Base-by-base conservation (phyloP, 2,797 vertebrate genomes). In the Gymnothorax reevesii region DNA sequence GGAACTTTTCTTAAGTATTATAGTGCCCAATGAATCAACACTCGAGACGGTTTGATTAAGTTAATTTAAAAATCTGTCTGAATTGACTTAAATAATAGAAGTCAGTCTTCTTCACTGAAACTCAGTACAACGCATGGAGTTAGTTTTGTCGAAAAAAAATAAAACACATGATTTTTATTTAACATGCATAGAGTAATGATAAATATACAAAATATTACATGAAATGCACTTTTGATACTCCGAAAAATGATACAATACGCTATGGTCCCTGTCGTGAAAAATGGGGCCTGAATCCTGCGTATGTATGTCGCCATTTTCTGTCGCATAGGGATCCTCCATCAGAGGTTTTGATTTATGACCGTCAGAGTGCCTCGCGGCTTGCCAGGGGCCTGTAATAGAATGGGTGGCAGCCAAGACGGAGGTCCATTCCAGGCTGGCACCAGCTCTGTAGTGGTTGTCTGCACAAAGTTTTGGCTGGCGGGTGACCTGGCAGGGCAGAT, bases 381-480 rank as follows among this genome's bases (percentile, higher is more conserved):
- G 93, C 93, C 92, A 94, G 95, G 94, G 94, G 93, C 95, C 94
- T 93, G 94, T 96, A 96, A 95, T 93, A 87, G 90, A 93, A 87
- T 97, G 97, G 97, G 95, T 86, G 87, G 83, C 91, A 92, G 97
- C 97, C 96, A 97, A 94, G 93, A 93, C 94, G 94, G 93, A 95
- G 96, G 94, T 96, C 96, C 96, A 93, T 95, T 94, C 93, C 95
- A 96, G 94, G 94, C 95, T 96, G 94, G 96, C 95, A 97, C 95
- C 93, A 90, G 91, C 87, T 88, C 89, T 88, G 69, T 88, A 92
- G 94, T 88, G 91, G 92, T 94, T 90, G 93, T 95, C 94, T 95
- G 93, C 90, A 69, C 95, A 94, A 93, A 90, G 94, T 94, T 93
- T 89, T 90, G 92, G 91, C 93, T 91, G 94, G 92, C 93, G 92